These are phyloP conservation scores for Cyphomyrus plagiostoma DNA, from an alignment of 2,113 vertebrate genomes.

Conservation along the genomic window DNA sequence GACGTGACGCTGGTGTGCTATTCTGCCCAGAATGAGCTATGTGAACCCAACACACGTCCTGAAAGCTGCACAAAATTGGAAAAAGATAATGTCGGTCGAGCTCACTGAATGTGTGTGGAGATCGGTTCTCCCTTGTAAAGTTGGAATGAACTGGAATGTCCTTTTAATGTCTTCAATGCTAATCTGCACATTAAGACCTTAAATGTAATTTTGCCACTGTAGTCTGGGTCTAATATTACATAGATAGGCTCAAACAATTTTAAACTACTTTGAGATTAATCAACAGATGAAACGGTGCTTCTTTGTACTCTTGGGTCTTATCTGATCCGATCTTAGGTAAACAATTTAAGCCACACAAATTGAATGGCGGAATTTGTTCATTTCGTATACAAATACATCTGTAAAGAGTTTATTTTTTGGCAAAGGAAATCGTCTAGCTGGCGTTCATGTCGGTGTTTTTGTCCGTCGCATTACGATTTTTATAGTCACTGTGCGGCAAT, in stretches of 20 bases:
- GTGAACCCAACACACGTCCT: not conserved
- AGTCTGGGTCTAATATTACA: constrained; percentile 12
- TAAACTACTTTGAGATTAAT: constrained; percentile 33
- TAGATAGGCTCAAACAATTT: constrained; percentile 16
- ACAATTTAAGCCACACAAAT: constrained; percentile 40
- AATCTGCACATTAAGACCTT: constrained; percentile 7
- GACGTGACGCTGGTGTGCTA: not conserved
- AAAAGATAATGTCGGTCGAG: not conserved
- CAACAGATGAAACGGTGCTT: constrained; percentile 43
- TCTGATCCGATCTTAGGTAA: constrained; percentile 36
- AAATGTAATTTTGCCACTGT: constrained; percentile 11
- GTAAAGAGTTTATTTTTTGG: constrained; percentile 43
- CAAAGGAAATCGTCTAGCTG: constrained; percentile 2
- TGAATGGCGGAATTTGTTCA: constrained; percentile 14
- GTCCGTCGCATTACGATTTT: constrained; percentile 25
- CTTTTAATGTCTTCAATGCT: constrained; percentile 7
- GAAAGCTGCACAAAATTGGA: not conserved
- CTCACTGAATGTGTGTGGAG: not conserved
- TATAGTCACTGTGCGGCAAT: constrained; percentile 19
- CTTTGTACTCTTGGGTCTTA: constrained; percentile 36
- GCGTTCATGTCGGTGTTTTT: not conserved
- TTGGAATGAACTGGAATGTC: constrained; percentile 5
- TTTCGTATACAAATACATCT: constrained; percentile 28
- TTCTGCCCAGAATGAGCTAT: not conserved
- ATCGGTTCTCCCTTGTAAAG: not conserved